Evolutionary conservation across 2,797 vertebrate species (phyloP), one percentile per base, ranked within the genome.

Genomic region (Sparus aurata): DNA sequence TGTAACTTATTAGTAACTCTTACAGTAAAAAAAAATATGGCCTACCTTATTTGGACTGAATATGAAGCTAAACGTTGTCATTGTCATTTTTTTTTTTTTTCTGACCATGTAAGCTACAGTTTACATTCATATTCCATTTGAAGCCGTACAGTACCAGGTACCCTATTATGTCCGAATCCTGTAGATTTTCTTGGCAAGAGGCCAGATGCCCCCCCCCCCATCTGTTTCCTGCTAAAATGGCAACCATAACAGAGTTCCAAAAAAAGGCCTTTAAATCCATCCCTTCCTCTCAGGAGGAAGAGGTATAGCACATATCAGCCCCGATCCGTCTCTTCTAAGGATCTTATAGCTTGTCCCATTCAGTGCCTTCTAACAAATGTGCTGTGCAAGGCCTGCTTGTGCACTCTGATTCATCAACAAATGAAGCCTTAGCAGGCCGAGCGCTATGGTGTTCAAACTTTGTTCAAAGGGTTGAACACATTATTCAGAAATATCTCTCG

Each of bases 221-320:
- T 90, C 88, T 89, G 90, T 85, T 89, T 93, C 84, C 89, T 91
- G 85, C 79, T 86, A 73, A 77, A 85, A 65, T 68, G 61, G 75
- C 67, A 85, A 69, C 64, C 67, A 49, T 67, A 52, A 73, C 77
- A 85, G 69, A 72, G 79, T 89, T 90, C 71, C 15, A 79, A 84
- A 83, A 30, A 87, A 91, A 89, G 74, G 72, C 77, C 34, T 82
- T 86, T 84, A 89, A 89, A 92, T 83, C 83, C 79, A 87, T 79
- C 79, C 58, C 65, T 89, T 92, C 90, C 89, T 88, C 84, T 83
- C 76, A 77, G 77, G 75, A 84, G 79, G 84, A 85, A 76, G 69
- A 78, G 69, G 88, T 90, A 87, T 47, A 25, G 75, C 77, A 68
- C 57, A 82, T 79, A 76, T 91, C 85, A 85, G 79, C 88, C 52